phyloP scores from a whole-genome alignment of 2,113 vertebrate species.

The Corythornis vintsioides region DNA sequence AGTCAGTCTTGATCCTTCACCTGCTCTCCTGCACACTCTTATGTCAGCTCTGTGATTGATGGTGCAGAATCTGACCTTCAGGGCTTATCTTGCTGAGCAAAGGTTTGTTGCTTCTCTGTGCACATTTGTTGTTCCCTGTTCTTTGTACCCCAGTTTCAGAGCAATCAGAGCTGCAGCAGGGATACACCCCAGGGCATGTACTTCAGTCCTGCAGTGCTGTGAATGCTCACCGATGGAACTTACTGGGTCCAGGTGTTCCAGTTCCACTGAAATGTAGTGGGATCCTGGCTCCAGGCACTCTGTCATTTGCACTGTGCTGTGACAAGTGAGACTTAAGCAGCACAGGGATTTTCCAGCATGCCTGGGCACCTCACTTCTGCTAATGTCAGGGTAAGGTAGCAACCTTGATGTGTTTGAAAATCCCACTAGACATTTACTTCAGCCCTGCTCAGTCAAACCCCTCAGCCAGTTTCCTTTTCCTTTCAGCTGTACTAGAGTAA shows the following conservation, averaged over 20 bases:
- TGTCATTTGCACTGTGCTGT: not conserved
- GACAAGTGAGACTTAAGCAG: not conserved
- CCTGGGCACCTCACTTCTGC: not conserved
- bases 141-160: not conserved
- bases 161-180: rapidly evolving
- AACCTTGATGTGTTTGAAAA: not conserved
- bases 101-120: not conserved
- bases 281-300: not conserved
- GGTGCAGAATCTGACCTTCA: not conserved
- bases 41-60: not conserved
- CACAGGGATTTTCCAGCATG: not conserved
- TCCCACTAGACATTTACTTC: not conserved
- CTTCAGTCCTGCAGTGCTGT: not conserved
- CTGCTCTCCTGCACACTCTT: not conserved
- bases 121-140: not conserved
- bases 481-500: not conserved
- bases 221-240: not conserved
- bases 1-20: not conserved
- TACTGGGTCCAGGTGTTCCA: not conserved
- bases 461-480: not conserved
- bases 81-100: constrained; percentile 3
- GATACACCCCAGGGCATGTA: rapidly evolving
- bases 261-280: not conserved
- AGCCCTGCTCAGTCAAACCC: not conserved
- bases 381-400: not conserved